Percentiles rank a stretch among this genome's conserved stretches.
phyloP scores from a whole-genome alignment of 2,797 vertebrate species.

The Allobates femoralis region DNA sequence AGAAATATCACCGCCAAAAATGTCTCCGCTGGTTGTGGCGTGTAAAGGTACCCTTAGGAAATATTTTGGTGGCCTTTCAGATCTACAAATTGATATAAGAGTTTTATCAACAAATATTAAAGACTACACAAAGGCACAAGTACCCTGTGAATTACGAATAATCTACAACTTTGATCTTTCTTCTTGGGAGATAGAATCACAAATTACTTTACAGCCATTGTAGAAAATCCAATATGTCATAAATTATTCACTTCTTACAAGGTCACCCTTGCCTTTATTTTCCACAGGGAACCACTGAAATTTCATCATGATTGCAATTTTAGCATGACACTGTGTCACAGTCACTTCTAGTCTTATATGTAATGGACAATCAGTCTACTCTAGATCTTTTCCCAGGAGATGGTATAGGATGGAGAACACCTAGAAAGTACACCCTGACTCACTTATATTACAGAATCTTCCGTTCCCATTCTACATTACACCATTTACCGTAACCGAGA shows the following conservation, averaged over 20 bases:
- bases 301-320: background rate
- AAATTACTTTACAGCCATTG: background rate
- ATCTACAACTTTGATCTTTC: background rate
- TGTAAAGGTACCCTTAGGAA: no score
- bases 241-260: background rate
- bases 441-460: background rate
- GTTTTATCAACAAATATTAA: background rate
- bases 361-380: background rate
- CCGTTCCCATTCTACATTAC: background rate
- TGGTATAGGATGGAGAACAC: background rate
- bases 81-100: background rate
- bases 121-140: background rate
- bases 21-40: no score
- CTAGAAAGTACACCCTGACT: background rate
- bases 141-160: background rate
- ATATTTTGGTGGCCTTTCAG: no score
- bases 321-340: background rate
- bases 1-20: no score
- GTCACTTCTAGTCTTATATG: background rate
- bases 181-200: background rate
- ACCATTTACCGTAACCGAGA: background rate
- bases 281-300: background rate
- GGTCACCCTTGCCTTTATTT: background rate
- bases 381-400: background rate
- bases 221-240: background rate